Evolutionary conservation across 2,113 vertebrate species (phyloP).

Genomic region (Narcine bancroftii): DNA sequence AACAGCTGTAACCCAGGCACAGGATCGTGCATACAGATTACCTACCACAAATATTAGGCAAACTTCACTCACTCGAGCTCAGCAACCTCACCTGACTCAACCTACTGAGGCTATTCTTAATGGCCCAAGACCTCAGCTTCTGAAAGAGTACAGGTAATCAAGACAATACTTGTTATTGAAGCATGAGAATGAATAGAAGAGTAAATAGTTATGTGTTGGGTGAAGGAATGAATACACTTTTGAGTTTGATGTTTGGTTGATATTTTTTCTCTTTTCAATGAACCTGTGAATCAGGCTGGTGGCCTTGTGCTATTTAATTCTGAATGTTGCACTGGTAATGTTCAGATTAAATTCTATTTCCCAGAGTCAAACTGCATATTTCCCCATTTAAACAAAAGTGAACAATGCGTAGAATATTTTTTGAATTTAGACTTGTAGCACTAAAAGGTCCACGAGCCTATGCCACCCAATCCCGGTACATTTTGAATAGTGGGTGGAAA

Average conservation of each 20-base stretch:
- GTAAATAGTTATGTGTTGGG: neutral
- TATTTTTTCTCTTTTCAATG: neutral
- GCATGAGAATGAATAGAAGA: neutral
- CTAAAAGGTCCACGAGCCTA: too few species aligned
- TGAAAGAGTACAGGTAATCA: slow-evolving; percentile 73
- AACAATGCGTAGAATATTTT: neutral
- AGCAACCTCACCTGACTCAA: slow-evolving; percentile 57
- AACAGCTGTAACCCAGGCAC: slow-evolving; percentile 56
- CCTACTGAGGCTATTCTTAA: slow-evolving; percentile 66
- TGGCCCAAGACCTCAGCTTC: slow-evolving; percentile 68
- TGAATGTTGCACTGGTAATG: neutral
- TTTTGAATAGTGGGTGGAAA: too few species aligned
- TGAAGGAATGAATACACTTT: neutral
- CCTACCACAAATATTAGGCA: slow-evolving; percentile 56
- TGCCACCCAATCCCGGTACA: too few species aligned
- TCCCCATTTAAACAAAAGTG: neutral
- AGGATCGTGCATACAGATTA: slow-evolving; percentile 65
- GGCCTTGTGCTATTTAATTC: neutral
- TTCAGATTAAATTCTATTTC: neutral
- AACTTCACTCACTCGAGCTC: slow-evolving; percentile 68
- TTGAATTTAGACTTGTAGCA: too few species aligned
- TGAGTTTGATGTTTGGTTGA: neutral
- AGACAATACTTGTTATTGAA: neutral
- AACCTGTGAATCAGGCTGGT: neutral
- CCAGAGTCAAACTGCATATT: neutral